phyloP scores from a whole-genome alignment of 2,888 invertebrate genomes.

The Tachina grossa region DNA sequence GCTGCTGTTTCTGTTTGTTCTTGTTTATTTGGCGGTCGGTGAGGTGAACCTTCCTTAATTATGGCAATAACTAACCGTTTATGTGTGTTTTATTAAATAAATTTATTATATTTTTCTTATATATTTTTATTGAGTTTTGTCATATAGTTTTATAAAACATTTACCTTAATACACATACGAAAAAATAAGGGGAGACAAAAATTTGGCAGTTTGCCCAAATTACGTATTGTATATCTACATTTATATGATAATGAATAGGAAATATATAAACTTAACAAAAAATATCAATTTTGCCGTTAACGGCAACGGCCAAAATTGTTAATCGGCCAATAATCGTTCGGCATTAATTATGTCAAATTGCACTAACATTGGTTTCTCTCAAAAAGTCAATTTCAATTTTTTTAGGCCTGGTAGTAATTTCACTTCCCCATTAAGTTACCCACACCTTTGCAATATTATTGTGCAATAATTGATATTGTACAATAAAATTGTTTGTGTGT shows the following conservation, averaged over 20 bases:
- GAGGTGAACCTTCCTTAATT: not conserved
- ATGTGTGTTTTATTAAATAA: slow-evolving; percentile 27
- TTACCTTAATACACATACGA: slow-evolving; percentile 46
- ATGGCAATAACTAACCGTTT: slow-evolving; percentile 50
- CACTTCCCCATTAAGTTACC: too few species aligned
- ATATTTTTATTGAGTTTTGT: slow-evolving; percentile 12
- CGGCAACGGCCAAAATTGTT: too few species aligned
- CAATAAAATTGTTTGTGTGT: too few species aligned
- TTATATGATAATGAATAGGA: not conserved
- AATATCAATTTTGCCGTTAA: not conserved
- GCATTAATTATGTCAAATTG: too few species aligned
- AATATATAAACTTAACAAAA: slow-evolving; percentile 12
- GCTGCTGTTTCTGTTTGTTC: slow-evolving; percentile 20
- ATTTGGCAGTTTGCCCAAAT: slow-evolving; percentile 63
- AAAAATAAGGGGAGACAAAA: slow-evolving; percentile 22
- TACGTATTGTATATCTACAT: slow-evolving; percentile 23
- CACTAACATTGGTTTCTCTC: too few species aligned
- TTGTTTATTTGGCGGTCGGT: not conserved
- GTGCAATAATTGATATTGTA: too few species aligned
- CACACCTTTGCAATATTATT: too few species aligned
- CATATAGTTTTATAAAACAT: slow-evolving; percentile 49
- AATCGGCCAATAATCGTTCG: too few species aligned
- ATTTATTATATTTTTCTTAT: not conserved
- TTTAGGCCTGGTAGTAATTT: too few species aligned
- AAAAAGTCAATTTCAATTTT: too few species aligned